A percentile compares a stretch with the other conserved stretches of the same genome.
Evolutionary conservation across 2,113 vertebrate species (phyloP).

Genomic region (Gadus macrocephalus): DNA sequence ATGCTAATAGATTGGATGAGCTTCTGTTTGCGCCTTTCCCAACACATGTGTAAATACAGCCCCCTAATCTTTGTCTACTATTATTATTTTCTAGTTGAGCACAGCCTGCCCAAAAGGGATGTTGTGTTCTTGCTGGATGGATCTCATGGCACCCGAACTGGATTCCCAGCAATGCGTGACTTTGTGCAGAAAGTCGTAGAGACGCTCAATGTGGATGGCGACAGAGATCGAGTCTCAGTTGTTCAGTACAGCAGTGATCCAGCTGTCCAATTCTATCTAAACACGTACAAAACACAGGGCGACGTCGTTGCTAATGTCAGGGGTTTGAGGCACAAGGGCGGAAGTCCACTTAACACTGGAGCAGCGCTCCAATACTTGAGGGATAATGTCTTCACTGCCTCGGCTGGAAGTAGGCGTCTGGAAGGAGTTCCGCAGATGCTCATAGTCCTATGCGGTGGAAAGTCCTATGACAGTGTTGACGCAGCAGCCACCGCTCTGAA

Average conservation of each 20-base stretch:
- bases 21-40: neutral
- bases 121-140: slow-evolving; percentile 42
- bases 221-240: slow-evolving; percentile 31
- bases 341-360: slow-evolving; percentile 47
- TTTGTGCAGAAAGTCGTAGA: slow-evolving; percentile 59
- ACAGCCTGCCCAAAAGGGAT: slow-evolving; percentile 8
- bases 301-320: slow-evolving; percentile 16
- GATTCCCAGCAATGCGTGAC: slow-evolving; percentile 73
- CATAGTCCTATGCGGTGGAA: slow-evolving; percentile 28
- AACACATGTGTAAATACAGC: neutral
- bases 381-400: slow-evolving; percentile 26
- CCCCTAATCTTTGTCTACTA: neutral
- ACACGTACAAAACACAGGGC: slow-evolving; percentile 18
- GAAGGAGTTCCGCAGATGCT: slow-evolving; percentile 38
- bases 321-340: slow-evolving; percentile 46
- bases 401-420: slow-evolving; percentile 29
- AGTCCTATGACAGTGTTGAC: slow-evolving; percentile 26
- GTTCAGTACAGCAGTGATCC: slow-evolving; percentile 34
- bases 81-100: slow-evolving; percentile 8
- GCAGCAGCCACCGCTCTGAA: slow-evolving; percentile 19
- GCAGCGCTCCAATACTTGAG: slow-evolving; percentile 49
- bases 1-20: neutral
- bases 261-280: slow-evolving; percentile 34
- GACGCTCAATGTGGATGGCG: slow-evolving; percentile 25
- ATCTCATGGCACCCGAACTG: slow-evolving; percentile 34